Evolutionary conservation across 2,797 vertebrate genomes (phyloP).

Genomic region (Geotria australis): DNA sequence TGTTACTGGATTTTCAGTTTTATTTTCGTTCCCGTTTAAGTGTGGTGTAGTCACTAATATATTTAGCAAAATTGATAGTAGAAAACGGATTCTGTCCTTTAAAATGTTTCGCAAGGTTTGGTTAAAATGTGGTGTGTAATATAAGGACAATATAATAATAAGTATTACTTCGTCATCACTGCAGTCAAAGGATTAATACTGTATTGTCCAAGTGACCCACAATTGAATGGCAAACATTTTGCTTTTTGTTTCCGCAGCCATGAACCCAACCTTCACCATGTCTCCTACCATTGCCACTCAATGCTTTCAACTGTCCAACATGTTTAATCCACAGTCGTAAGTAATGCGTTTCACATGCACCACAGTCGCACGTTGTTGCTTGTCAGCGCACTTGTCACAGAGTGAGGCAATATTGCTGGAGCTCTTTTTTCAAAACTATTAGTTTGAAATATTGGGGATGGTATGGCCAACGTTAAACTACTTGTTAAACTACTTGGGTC

Average conservation of each 20-base stretch:
- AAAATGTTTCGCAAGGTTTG: no score
- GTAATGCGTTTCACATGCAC: slow-evolving; percentile 4
- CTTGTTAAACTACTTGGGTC: background rate
- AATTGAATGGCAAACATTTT: slow-evolving; percentile 1
- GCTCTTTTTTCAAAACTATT: background rate
- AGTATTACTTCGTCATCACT: background rate
- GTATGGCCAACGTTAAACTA: background rate
- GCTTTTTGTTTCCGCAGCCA: slow-evolving; percentile 24
- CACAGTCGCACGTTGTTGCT: no score
- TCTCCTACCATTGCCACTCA: slow-evolving; percentile 40
- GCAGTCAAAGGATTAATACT: background rate
- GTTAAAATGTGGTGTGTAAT: no score
- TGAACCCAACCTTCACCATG: slow-evolving; percentile 9
- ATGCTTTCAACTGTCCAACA: slow-evolving; percentile 88
- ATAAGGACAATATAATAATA: no score
- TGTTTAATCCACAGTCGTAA: slow-evolving; percentile 94
- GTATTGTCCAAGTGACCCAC: background rate
- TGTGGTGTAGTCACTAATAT: no score
- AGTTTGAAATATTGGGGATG: background rate
- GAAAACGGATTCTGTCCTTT: no score
- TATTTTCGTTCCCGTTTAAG: no score
- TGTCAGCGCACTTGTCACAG: no score
- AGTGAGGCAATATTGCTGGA: background rate
- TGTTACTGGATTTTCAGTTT: no score
- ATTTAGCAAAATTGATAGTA: no score